Evolutionary conservation across 2,888 invertebrate species (phyloP).

Genomic region (Azorinus chamasolen): DNA sequence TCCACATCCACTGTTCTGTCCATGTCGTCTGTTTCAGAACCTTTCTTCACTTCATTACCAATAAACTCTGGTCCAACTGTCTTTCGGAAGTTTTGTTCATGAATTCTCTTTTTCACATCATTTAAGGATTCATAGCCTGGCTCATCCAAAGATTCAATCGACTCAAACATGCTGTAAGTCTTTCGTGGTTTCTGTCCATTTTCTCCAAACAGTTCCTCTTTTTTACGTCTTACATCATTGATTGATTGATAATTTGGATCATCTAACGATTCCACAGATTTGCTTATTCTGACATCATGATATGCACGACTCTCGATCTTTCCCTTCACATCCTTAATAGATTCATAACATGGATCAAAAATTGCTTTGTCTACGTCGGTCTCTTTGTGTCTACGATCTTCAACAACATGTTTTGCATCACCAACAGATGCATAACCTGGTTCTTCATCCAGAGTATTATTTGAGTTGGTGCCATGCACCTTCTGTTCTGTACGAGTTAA

Average conservation of each 20-base stretch:
- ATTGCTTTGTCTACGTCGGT: not conserved
- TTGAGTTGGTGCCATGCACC: too few species aligned
- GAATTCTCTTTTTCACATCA: conserved; percentile 59
- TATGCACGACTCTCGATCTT: conserved; percentile 6
- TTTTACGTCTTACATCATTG: conserved; percentile 28
- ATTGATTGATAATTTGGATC: conserved; percentile 55
- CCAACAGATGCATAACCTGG: conserved; percentile 6
- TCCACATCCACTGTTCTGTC: not conserved
- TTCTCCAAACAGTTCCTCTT: not conserved
- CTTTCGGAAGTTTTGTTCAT: conserved; percentile 12
- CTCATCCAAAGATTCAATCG: conserved; percentile 61
- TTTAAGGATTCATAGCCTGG: conserved; percentile 61
- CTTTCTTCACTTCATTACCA: not conserved
- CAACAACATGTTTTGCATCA: not conserved
- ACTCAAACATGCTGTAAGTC: conserved; percentile 46
- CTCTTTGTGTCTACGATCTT: not conserved
- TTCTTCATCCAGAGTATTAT: not conserved
- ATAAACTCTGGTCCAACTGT: not conserved
- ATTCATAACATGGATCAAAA: conserved; percentile 53
- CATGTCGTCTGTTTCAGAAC: not conserved
- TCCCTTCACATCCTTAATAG: conserved; percentile 38
- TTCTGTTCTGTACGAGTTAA: not conserved
- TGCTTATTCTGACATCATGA: not conserved
- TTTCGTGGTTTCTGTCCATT: conserved; percentile 28
- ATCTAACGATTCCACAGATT: conserved; percentile 26